Conservation (phyloP, 1,140 invertebrate genomes). For the Schlechtendalia chinensis region DNA sequence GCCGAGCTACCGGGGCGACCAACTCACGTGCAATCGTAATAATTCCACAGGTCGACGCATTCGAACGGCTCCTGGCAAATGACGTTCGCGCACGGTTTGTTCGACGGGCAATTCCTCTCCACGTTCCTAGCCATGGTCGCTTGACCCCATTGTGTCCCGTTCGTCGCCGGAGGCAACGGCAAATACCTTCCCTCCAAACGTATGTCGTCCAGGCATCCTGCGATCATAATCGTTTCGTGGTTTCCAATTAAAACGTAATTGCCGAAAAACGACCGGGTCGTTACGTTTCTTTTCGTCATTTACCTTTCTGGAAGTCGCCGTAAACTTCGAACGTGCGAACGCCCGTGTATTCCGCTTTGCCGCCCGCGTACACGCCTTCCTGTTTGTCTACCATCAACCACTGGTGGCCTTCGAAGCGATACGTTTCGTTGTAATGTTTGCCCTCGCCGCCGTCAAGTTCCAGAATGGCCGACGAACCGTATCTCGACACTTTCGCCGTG, state of each 20-base stretch:
- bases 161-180: conserved; percentile 87
- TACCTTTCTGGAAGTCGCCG: conserved; percentile 90
- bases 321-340: conserved; percentile 90
- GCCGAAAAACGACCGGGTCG: too few relatives aligned
- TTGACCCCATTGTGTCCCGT: conserved; percentile 90
- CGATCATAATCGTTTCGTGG: too few relatives aligned
- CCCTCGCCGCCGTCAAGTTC: conserved; percentile 95
- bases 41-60: conserved; percentile 94
- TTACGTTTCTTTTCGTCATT: too few relatives aligned
- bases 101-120: conserved; percentile 86
- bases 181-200: conserved; percentile 88
- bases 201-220: conserved; percentile 80
- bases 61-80: conserved; percentile 90
- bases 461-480: conserved; percentile 89
- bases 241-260: too few relatives aligned
- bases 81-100: conserved; percentile 89
- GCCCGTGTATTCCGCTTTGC: conserved; percentile 91
- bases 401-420: conserved; percentile 85
- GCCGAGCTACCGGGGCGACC: too few relatives aligned
- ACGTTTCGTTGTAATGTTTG: conserved; percentile 89
- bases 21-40: conserved; percentile 94
- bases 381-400: conserved; percentile 90
- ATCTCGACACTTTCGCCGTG: conserved; percentile 77
- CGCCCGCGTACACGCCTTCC: conserved; percentile 90
- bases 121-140: conserved; percentile 88